A percentile compares a stretch with the other conserved stretches of the same genome.
Evolutionary conservation across 37 sponge, comb jelly and placozoan species (phyloP).

Genomic region (Mnemiopsis leidyi): DNA sequence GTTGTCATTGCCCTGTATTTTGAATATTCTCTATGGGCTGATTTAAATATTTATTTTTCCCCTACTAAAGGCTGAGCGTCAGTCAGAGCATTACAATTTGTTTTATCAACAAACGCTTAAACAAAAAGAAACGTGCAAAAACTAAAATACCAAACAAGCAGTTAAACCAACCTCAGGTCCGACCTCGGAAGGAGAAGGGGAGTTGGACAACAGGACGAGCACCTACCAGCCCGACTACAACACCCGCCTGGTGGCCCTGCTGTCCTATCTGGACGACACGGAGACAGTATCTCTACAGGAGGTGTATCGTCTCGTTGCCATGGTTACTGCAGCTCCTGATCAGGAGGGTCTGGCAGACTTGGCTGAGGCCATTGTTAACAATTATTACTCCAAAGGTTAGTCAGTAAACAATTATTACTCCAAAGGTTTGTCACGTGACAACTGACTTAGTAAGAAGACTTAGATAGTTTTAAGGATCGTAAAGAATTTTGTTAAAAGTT

Average conservation of each 20-base stretch:
- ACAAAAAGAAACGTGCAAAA: no score
- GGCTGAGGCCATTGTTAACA: background rate
- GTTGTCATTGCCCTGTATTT: no score
- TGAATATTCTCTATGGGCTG: no score
- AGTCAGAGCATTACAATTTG: no score
- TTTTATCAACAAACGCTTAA: no score
- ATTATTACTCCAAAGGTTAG: background rate
- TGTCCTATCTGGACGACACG: background rate
- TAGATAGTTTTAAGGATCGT: no score
- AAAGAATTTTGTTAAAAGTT: no score
- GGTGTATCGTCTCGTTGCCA: background rate
- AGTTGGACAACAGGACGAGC: background rate
- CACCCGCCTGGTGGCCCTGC: background rate
- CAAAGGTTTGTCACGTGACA: background rate
- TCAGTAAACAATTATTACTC: background rate
- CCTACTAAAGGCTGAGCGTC: no score
- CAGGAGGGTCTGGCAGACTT: background rate
- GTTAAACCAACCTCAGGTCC: background rate
- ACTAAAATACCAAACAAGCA: no score
- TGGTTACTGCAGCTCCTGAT: background rate
- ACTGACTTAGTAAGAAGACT: no score
- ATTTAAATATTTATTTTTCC: no score
- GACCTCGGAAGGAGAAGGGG: background rate
- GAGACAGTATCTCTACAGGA: background rate
- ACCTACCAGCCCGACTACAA: background rate